These are phyloP conservation scores for Fissipunctia ypsillon DNA, from an alignment of 2,888 invertebrate species.

Conservation along the genomic window DNA sequence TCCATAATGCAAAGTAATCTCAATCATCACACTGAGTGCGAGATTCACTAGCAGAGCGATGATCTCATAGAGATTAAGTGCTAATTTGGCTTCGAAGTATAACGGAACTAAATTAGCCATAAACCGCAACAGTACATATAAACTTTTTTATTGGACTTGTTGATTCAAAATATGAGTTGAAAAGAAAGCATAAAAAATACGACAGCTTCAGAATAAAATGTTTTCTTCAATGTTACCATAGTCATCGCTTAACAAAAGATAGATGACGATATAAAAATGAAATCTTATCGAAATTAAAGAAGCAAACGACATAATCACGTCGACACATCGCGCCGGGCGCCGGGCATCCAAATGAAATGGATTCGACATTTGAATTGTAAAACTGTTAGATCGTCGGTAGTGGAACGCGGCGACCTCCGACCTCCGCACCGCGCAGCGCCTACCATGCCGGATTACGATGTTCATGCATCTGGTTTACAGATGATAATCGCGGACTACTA, in stretches of 20 bases:
- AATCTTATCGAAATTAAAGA: conserved; percentile 52
- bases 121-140: conserved; percentile 24
- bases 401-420: conserved; percentile 71
- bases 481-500: conserved; percentile 82
- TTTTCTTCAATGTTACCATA: conserved; percentile 9
- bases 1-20: conserved; percentile 38
- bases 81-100: conserved; percentile 49
- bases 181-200: conserved; percentile 9
- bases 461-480: conserved; percentile 80
- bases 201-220: conserved; percentile 18
- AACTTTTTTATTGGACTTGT: conserved; percentile 18
- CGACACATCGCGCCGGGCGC: conserved; percentile 58
- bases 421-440: conserved; percentile 58
- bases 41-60: conserved; percentile 31
- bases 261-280: conserved; percentile 38
- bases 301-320: conserved; percentile 67
- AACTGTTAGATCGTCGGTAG: conserved; percentile 69
- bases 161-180: neutral
- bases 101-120: conserved; percentile 54
- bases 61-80: conserved; percentile 51
- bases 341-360: conserved; percentile 58
- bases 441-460: conserved; percentile 76
- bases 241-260: conserved; percentile 39
- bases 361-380: conserved; percentile 76
- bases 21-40: conserved; percentile 31